Base-by-base conservation (phyloP, 2,888 invertebrate species). In the Biston stratarius region DNA sequence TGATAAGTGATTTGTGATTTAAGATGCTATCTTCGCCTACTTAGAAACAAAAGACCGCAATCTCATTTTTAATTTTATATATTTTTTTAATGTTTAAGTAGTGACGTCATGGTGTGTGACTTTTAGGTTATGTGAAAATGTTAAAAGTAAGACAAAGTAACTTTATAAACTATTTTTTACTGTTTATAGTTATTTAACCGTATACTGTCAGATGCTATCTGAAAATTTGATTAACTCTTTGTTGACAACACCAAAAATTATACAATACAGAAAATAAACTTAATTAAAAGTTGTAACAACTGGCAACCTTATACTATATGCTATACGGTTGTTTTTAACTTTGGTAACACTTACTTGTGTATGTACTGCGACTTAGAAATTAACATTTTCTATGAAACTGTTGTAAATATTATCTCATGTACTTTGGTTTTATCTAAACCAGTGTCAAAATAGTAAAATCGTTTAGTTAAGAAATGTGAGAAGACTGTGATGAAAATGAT, bases 401-500 rank as follows among this genome's bases (percentile, higher is more conserved):
- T 70, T 74, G 71, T 73, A 73, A 64, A 71, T 71, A 73, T 49
- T 42, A 53, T 47, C 48, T 69, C 65, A 67, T 61, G 53, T 58
- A 55, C 56, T 69, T 61, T 69, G 67, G 67, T 71, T 70, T 72
- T 74, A 74, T 76, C 76, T 76, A 73, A 75, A 69, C 69, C 73
- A 74, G 82, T 84, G 83, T 83, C 81, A 82, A 83, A 79, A 75
- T 77, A 74, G 76, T 64, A 69, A 73, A 74, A 70, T 82, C 81
- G 61, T 38, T 87, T 86, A 80, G 74, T 69, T 87, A 88, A 87
- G 81, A 84, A 86, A 85, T 88, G 90, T 91, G 89, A 90, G 91
- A 93, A 93, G 92, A 93, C 93, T 94, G 93, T 93, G 93, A 92
- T 93, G n/a, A n/a, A n/a, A n/a, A n/a, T n/a, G 93, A 88, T 83